These are phyloP conservation scores for Grapholita molesta DNA, from an alignment of 1,140 invertebrate genomes.

Conservation along the genomic window DNA sequence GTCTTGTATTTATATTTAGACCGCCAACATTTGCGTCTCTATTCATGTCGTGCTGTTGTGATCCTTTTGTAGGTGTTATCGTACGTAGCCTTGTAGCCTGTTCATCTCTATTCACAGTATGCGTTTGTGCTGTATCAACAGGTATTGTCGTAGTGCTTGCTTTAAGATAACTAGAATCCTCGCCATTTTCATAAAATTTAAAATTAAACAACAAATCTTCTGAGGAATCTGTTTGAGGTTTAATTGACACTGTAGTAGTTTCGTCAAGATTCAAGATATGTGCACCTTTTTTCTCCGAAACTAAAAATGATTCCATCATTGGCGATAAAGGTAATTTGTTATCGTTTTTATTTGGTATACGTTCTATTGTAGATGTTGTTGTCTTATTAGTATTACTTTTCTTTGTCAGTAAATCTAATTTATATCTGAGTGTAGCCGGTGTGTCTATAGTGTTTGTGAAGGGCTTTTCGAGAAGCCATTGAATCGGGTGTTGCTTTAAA, in stretches of 20 bases:
- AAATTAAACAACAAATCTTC: not conserved
- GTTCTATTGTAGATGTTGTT: not conserved
- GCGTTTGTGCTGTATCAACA: not conserved
- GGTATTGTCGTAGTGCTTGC: not conserved
- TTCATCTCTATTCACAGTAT: not conserved
- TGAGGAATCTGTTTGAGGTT: not conserved
- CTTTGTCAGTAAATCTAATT: not conserved
- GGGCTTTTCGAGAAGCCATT: not conserved
- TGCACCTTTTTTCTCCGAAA: not conserved
- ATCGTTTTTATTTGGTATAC: not conserved
- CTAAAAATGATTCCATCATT: not conserved
- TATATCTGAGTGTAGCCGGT: not conserved
- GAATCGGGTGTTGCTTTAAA: too few relatives aligned
- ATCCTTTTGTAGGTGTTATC: not conserved
- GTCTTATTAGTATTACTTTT: not conserved
- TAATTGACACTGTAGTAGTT: not conserved
- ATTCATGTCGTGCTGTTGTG: not conserved
- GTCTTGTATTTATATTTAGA: not conserved
- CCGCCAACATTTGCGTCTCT: not conserved
- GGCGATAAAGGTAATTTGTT: not conserved
- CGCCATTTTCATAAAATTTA: not conserved
- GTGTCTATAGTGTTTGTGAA: not conserved
- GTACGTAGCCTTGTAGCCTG: not conserved
- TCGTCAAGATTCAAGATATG: not conserved
- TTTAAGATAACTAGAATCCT: not conserved